A percentile compares a stretch with the other conserved stretches of the same genome.
These are phyloP conservation scores for Muscicapa adusta DNA, from an alignment of 2,113 vertebrate genomes.

Conservation along the genomic window DNA sequence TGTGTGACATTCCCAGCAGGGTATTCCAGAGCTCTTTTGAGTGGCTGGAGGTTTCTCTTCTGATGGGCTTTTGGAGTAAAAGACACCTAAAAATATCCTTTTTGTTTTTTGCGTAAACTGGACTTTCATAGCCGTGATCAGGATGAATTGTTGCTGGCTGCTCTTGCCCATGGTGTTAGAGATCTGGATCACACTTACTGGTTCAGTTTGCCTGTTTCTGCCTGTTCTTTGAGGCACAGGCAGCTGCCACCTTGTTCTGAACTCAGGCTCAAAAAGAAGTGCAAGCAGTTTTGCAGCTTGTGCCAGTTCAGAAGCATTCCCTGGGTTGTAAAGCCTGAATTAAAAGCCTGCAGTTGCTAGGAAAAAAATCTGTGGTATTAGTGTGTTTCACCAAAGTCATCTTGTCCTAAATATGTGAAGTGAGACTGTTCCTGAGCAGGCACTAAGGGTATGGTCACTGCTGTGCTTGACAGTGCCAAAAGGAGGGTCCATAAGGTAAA, in stretches of 20 bases:
- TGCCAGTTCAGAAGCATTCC: not conserved
- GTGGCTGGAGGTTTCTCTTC: not conserved
- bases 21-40: not conserved
- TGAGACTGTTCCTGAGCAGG: not conserved
- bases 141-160: not conserved
- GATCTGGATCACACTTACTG: not conserved
- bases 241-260: not conserved
- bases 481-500: not conserved
- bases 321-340: fast-evolving
- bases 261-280: not conserved
- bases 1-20: not conserved
- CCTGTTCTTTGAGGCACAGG: fast-evolving
- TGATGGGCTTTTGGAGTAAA: not conserved
- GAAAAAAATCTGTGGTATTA: not conserved
- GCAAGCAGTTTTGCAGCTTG: not conserved
- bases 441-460: not conserved
- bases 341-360: not conserved
- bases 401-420: not conserved
- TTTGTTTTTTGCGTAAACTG: fast-evolving
- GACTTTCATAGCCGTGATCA: fast-evolving
- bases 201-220: not conserved
- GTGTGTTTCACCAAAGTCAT: too few relatives aligned
- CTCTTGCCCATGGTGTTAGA: not conserved
- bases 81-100: not conserved
- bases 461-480: not conserved